phyloP scores from a whole-genome alignment of 1,140 invertebrate genomes.

The Bombus confusus region DNA sequence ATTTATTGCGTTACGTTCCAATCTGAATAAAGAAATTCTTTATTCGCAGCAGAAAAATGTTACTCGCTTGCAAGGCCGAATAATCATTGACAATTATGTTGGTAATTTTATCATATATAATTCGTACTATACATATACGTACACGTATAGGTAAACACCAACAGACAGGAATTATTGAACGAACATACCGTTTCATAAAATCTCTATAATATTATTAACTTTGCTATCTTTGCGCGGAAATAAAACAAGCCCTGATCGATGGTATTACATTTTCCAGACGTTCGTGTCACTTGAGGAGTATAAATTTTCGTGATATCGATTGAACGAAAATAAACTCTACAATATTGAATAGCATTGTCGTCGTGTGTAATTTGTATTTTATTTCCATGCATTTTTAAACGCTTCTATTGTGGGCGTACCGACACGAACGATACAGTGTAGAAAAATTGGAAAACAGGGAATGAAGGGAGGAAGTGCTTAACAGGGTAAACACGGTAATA shows the following conservation, averaged over 20 bases:
- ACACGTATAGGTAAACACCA: too few relatives aligned
- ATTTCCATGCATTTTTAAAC: neutral
- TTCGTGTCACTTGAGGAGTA: neutral
- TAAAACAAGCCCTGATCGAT: neutral
- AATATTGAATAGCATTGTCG: neutral
- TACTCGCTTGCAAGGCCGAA: too few relatives aligned
- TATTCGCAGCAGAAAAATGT: too few relatives aligned
- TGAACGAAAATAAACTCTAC: neutral
- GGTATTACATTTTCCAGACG: too few relatives aligned
- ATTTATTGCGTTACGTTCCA: too few relatives aligned
- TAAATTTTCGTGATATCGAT: neutral
- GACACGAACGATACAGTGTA: neutral
- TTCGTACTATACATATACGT: too few relatives aligned
- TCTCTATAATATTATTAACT: neutral
- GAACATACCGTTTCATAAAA: too few relatives aligned
- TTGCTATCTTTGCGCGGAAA: neutral
- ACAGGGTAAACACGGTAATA: conserved; percentile 38
- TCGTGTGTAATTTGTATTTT: neutral
- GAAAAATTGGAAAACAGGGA: neutral
- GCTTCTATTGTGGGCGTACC: neutral
- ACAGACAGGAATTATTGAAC: too few relatives aligned
- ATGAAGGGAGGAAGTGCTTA: conserved; percentile 3
- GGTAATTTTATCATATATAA: too few relatives aligned
- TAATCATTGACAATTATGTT: too few relatives aligned
- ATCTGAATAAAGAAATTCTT: too few relatives aligned